Conservation (phyloP, 2,113 vertebrate species). For the Triplophysa tibetana region DNA sequence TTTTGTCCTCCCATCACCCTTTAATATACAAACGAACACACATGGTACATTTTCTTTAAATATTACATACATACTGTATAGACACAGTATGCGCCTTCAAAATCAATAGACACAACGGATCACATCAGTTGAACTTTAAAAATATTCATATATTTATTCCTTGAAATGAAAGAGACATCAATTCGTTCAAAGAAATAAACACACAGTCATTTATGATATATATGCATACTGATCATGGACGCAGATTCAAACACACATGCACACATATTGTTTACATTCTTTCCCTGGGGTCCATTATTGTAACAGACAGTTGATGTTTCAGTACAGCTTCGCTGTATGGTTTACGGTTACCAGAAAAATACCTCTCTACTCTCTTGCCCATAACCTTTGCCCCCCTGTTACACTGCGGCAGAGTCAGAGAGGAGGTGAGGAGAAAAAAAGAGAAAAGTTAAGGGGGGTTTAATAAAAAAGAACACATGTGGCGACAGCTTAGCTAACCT, state of each 20-base stretch:
- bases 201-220: background rate
- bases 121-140: background rate
- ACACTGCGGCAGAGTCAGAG: conserved; percentile 57
- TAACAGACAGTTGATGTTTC: conserved; percentile 73
- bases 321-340: conserved; percentile 62
- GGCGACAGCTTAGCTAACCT: conserved; percentile 50
- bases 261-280: conserved; percentile 48
- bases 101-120: background rate
- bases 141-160: background rate
- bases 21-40: conserved; percentile 30
- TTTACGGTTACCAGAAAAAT: conserved; percentile 74
- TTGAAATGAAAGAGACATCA: background rate
- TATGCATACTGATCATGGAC: conserved; percentile 3
- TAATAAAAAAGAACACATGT: conserved; percentile 20
- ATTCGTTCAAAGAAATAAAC: background rate
- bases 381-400: conserved; percentile 64
- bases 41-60: background rate
- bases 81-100: background rate
- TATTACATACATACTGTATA: background rate
- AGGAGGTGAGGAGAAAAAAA: conserved; percentile 42
- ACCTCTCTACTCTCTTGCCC: conserved; percentile 69
- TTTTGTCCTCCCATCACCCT: conserved; percentile 38
- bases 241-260: conserved; percentile 36
- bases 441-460: background rate
- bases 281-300: conserved; percentile 61